Base-by-base conservation (phyloP, 2,113 vertebrate genomes). In the Eublepharis macularius region DNA sequence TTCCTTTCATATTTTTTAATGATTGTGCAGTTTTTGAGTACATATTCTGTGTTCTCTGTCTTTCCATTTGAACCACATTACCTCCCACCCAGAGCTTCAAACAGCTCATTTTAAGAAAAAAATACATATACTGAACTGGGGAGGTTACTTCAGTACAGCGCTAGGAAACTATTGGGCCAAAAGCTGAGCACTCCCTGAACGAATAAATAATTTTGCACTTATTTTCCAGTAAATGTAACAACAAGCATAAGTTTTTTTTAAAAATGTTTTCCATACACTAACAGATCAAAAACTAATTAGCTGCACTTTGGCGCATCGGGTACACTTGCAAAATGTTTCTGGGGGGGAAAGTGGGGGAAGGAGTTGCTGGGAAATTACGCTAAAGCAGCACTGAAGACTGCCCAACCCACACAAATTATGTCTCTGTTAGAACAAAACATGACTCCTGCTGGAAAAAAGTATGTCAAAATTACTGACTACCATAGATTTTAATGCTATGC, bases 401-500 rank as follows among this genome's bases (percentile, higher is more conserved):
- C 34, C 76, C 85, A 87, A 73, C 93, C 84, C 77, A 84, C 70
- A 76, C 79, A 76, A 80, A 60, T 63, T 81, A 7, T 76, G 63
- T 89, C 65, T 88, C 88, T 89, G 60, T 72, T 73, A 74, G 74
- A 89, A 84, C 36, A 73, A 89, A 90, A 82, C 80, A 79, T 14
- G 82, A 87, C 78, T 83, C 47, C 82, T 93, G 84, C 43, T 79
- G 88, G 85, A 91, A 69, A 70, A 84, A 88, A 90, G 60, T 74
- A 24, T 72, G 89, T 89, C 41, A 11, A 26, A 91, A 80, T 89
- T 92, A 86, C 19, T 81, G 47, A 72, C 74, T 88, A 65, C 63
- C 78, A 86, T 26, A 81, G 72, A 90, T 87, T 81, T 88, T 29
- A 81, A 88, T 91, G 87, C 82, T 84, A n/a, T 47, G 82, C 88